These are phyloP conservation scores for Bicyclus anynana DNA, from an alignment of 1,140 invertebrate species.

Conservation along the genomic window DNA sequence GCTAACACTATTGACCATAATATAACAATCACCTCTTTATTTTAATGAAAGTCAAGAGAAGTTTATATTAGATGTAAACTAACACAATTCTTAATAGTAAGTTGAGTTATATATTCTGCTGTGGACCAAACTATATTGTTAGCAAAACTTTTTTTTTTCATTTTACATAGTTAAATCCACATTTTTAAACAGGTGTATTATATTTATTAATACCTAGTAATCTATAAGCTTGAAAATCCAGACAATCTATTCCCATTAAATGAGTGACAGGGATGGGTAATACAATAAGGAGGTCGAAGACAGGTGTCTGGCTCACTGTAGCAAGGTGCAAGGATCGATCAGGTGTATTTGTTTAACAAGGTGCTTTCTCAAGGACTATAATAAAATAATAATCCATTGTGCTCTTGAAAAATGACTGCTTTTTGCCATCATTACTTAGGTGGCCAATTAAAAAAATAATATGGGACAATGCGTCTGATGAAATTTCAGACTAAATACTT, in stretches of 20 bases:
- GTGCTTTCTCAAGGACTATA: constrained; percentile 49
- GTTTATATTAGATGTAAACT: too few relatives aligned
- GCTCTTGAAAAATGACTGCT: constrained; percentile 8
- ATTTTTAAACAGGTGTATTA: neutral
- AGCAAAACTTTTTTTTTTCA: too few relatives aligned
- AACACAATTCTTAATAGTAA: too few relatives aligned
- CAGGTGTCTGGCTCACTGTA: constrained; percentile 37
- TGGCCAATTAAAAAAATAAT: neutral
- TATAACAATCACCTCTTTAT: too few relatives aligned
- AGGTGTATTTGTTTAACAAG: constrained; percentile 72
- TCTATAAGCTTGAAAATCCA: neutral
- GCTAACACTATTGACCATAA: too few relatives aligned
- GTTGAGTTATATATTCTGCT: too few relatives aligned
- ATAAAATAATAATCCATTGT: constrained; percentile 37
- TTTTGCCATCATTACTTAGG: neutral
- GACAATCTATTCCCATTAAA: neutral
- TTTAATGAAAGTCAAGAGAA: too few relatives aligned
- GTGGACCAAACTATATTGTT: too few relatives aligned
- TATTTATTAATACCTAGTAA: neutral
- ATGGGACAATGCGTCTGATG: too few relatives aligned
- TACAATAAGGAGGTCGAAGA: constrained; percentile 34
- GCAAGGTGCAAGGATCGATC: constrained; percentile 70
- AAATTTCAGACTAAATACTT: too few relatives aligned
- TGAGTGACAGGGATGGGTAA: constrained; percentile 18
- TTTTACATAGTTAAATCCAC: too few relatives aligned